These are phyloP conservation scores for Drosophila nikananu DNA, from an alignment of 1,140 invertebrate genomes.

Conservation along the genomic window DNA sequence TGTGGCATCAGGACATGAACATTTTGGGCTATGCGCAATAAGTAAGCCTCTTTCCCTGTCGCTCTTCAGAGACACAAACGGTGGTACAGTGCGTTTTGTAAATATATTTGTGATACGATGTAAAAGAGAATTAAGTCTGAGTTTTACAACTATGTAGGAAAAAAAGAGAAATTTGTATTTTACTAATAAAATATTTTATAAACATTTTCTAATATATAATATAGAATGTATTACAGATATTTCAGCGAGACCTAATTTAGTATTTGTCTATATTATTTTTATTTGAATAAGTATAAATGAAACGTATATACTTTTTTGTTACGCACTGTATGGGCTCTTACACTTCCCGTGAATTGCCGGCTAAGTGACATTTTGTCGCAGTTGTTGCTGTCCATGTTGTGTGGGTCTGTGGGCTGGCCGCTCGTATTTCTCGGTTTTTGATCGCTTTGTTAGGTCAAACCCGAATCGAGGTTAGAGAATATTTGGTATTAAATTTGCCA, in stretches of 20 bases:
- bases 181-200: neutral
- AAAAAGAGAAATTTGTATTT: neutral
- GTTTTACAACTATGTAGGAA: neutral
- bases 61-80: slow-evolving; percentile 19
- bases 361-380: slow-evolving; percentile 75
- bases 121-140: no score
- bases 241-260: no score
- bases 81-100: slow-evolving; percentile 17
- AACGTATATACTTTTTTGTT: neutral
- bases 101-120: neutral
- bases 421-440: slow-evolving; percentile 71
- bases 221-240: no score
- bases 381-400: slow-evolving; percentile 44
- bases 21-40: slow-evolving; percentile 69
- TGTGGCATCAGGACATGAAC: slow-evolving; percentile 81
- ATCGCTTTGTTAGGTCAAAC: slow-evolving; percentile 59
- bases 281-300: no score
- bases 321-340: neutral
- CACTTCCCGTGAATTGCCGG: slow-evolving; percentile 34
- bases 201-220: no score
- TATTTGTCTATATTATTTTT: no score
- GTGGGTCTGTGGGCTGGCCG: slow-evolving; percentile 11
- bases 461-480: slow-evolving; percentile 5
- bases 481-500: slow-evolving; percentile 44
- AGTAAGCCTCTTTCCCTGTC: slow-evolving; percentile 61